A percentile compares a stretch with the other conserved stretches of the same genome.
phyloP scores from a whole-genome alignment of 2,113 vertebrate genomes.

The Upupa epops region DNA sequence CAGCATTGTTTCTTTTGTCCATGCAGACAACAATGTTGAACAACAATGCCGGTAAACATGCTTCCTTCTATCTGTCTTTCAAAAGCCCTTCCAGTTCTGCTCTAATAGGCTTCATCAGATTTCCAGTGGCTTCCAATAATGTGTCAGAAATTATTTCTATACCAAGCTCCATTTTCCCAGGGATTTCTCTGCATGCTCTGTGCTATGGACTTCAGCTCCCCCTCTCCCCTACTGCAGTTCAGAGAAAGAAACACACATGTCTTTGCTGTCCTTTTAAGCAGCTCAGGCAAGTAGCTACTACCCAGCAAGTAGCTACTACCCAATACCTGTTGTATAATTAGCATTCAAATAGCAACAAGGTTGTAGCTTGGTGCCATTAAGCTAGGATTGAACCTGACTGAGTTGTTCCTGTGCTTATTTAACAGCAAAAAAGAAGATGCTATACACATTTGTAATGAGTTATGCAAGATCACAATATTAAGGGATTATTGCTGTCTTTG shows the following conservation, averaged over 20 bases:
- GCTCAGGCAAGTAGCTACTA: background rate
- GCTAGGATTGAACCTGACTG: background rate
- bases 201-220: background rate
- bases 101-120: background rate
- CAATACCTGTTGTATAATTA: background rate
- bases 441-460: background rate
- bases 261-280: background rate
- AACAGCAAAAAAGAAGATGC: background rate
- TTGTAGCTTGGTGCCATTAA: background rate
- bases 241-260: background rate
- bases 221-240: rapidly evolving
- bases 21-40: background rate
- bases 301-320: background rate
- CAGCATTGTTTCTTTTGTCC: background rate
- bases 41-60: background rate
- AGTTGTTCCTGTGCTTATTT: background rate
- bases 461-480: background rate
- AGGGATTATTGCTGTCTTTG: background rate
- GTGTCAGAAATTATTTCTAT: background rate
- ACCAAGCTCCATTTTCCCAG: background rate
- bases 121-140: background rate
- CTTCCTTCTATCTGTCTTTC: background rate
- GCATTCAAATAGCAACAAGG: background rate
- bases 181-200: background rate
- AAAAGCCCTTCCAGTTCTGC: background rate